These are phyloP conservation scores for Pilophorus perplexus DNA, from an alignment of 2,888 invertebrate species.

Conservation along the genomic window DNA sequence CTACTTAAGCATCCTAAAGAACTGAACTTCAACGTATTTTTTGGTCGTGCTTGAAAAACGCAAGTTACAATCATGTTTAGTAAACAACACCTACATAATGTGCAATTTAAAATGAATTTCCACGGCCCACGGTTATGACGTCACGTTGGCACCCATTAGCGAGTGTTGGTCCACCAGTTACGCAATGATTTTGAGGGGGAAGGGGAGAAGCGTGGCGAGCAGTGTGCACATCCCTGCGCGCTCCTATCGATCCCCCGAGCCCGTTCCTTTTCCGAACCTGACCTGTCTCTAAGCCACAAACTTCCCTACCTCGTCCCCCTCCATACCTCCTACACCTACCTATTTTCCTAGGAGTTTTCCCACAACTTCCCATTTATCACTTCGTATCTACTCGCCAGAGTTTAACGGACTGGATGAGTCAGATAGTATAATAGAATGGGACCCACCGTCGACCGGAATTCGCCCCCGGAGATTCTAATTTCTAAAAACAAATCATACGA, in stretches of 20 bases:
- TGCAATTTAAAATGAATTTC: no score
- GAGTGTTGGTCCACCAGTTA: not conserved
- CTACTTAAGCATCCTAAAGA: no score
- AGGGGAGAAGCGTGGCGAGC: not conserved
- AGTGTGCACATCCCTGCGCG: conserved; percentile 26
- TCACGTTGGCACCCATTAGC: no score
- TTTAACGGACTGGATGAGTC: not conserved
- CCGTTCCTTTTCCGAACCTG: conserved; percentile 27
- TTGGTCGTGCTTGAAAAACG: no score
- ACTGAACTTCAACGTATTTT: no score
- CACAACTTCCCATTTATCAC: conserved; percentile 7
- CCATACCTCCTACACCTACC: not conserved
- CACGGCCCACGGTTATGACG: no score
- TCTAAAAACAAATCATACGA: not conserved
- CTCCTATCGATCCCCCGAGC: conserved; percentile 13
- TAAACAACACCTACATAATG: no score
- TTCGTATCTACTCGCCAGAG: not conserved
- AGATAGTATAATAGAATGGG: not conserved
- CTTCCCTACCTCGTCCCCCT: not conserved
- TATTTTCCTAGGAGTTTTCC: not conserved
- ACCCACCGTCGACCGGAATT: not conserved
- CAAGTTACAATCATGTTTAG: no score
- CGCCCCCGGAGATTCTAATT: no score
- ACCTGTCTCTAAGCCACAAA: conserved; percentile 23
- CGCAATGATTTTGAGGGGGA: not conserved